Conservation (phyloP, 2,797 vertebrate genomes). For the Malurus splendens region DNA sequence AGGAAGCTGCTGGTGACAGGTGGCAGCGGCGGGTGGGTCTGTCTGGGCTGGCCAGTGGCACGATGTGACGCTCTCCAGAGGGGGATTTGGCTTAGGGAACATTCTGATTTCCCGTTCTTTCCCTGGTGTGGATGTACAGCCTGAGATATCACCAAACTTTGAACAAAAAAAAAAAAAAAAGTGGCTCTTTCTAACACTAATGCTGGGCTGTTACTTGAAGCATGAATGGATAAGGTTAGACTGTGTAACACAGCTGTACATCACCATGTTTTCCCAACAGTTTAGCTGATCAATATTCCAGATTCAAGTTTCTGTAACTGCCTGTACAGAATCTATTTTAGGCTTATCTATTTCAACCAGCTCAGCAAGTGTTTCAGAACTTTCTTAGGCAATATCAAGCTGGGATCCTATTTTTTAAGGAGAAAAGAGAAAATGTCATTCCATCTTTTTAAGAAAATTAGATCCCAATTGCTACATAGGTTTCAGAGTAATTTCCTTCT, state of each 20-base stretch:
- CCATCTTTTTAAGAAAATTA: not conserved
- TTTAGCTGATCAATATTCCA: not conserved
- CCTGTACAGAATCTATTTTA: constrained; percentile 22
- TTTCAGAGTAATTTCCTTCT: constrained; percentile 14
- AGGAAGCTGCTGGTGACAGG: not conserved
- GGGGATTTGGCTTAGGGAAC: not conserved
- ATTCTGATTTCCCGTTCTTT: not conserved
- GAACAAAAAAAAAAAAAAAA: not conserved
- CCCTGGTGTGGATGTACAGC: not conserved
- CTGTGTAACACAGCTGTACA: not conserved
- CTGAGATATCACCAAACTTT: not conserved
- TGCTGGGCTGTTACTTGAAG: not conserved
- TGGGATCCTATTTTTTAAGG: not conserved
- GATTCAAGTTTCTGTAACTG: not conserved
- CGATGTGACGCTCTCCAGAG: not conserved
- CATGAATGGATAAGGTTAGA: not conserved
- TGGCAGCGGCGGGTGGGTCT: accelerated
- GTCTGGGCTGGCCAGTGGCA: not conserved
- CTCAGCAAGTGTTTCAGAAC: not conserved
- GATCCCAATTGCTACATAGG: not conserved
- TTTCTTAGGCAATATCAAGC: constrained; percentile 16
- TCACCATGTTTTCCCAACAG: not conserved
- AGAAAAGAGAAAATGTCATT: not conserved
- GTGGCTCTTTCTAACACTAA: not conserved
- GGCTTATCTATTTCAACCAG: not conserved